Evolutionary conservation across 2,797 vertebrate genomes (phyloP).

Genomic region (Gymnothorax javanicus): DNA sequence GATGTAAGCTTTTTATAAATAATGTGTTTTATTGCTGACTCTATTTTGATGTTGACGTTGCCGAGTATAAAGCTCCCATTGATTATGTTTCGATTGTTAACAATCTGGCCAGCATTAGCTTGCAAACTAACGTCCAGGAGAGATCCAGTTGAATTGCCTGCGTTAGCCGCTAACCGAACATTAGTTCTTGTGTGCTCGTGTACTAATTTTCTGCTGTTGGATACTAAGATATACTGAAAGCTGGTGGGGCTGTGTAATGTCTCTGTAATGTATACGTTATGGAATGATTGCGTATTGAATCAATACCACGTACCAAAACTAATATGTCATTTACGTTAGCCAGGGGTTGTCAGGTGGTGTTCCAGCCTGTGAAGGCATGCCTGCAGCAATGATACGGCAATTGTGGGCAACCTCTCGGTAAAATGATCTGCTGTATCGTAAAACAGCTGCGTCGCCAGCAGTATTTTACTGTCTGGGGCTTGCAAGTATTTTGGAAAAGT

Average conservation of each 20-base stretch:
- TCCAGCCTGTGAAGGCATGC: background rate
- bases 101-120: slow-evolving; percentile 3
- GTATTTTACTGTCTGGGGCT: background rate
- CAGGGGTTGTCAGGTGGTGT: background rate
- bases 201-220: background rate
- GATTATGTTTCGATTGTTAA: background rate
- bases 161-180: background rate
- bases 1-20: background rate
- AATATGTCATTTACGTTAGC: background rate
- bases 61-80: background rate
- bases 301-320: background rate
- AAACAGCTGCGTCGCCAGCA: background rate
- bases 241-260: too few species aligned
- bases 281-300: background rate
- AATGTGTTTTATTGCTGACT: background rate
- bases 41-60: background rate
- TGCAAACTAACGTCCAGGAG: background rate
- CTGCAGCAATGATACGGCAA: background rate
- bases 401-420: background rate
- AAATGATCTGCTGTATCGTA: background rate
- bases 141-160: background rate
- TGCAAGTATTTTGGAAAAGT: background rate
- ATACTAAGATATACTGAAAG: too few species aligned
- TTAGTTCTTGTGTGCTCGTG: background rate
- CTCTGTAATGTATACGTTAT: too few species aligned